These are phyloP conservation scores for Spinibarbus caldwelli DNA, from an alignment of 2,797 vertebrate genomes.

Conservation along the genomic window DNA sequence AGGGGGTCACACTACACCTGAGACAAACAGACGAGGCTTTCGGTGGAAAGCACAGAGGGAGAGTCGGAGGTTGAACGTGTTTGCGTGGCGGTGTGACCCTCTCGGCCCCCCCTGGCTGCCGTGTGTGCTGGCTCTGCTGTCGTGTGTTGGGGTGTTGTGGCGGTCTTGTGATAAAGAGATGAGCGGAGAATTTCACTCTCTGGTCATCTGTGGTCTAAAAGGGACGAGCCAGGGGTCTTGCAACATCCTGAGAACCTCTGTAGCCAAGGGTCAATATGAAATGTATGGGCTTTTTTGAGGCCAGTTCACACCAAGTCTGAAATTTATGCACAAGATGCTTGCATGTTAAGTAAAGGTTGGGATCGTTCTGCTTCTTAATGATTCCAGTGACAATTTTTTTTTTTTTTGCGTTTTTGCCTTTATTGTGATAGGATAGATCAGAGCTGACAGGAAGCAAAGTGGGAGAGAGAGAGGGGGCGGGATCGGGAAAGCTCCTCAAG, in stretches of 20 bases:
- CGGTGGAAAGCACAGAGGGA: neutral
- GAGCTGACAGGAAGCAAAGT: no score
- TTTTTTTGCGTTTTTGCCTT: no score
- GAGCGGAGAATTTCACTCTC: slow-evolving; percentile 57
- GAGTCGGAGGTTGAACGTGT: neutral
- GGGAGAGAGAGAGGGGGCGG: no score
- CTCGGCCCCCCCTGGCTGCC: slow-evolving; percentile 58
- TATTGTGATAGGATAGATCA: neutral
- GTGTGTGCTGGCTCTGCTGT: slow-evolving; percentile 72
- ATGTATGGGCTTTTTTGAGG: slow-evolving; percentile 25
- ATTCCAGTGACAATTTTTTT: neutral
- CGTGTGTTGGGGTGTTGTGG: slow-evolving; percentile 80
- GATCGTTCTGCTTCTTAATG: neutral
- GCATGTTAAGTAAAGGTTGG: neutral
- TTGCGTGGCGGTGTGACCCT: slow-evolving; percentile 64
- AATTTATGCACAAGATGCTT: neutral
- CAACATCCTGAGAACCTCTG: neutral
- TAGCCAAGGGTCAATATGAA: slow-evolving; percentile 33
- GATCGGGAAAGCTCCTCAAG: no score
- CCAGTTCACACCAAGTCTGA: slow-evolving; percentile 9
- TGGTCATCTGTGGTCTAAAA: slow-evolving; percentile 69
- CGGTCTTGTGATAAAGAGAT: slow-evolving; percentile 69
- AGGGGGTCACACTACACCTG: slow-evolving; percentile 61
- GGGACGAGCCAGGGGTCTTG: slow-evolving; percentile 73
- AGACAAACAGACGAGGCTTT: slow-evolving; percentile 6